Evolutionary conservation across 2,888 invertebrate species (phyloP), one percentile per base, ranked within the genome.

Genomic region (Hecatera dysodea): DNA sequence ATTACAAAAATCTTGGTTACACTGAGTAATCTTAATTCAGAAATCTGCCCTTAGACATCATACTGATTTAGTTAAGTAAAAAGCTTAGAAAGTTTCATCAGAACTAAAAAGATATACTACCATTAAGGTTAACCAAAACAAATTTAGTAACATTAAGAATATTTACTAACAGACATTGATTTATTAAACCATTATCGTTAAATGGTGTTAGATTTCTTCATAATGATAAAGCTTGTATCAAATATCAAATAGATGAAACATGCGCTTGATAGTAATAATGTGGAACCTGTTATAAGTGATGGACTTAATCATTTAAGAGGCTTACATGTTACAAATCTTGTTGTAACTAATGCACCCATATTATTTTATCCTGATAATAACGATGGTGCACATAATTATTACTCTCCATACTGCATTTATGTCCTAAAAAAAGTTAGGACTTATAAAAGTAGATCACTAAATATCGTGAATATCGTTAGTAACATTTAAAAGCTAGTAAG

Each of bases 141-240:
- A 7, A 36, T 27, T 17, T 11, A 6, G 36, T 44, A 24, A 75
- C 22, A 52, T n/a, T 50, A n/a, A 24, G 17, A 27, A 67, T n/a
- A 72, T 17, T 6, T 4, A 52, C 48, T 53, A 29, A n/a, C 11
- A 22, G 29, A 62, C 59, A 29, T 59, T 67, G 74, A 80, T 68
- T 56, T 55, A 79, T 73, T 53, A 60, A 29, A 68, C 24, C 59
- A 80, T 50, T 55, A 75, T 64, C 44, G 33, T 66, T 39, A 63
- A 69, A 62, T 69, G 44, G 66, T 81, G 55, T 66, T 66, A 76
- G 60, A 71, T 76, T 59, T 24, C 48, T 19, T 56, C 46, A 48
- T 17, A 64, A 50, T 52, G 78, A 75, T 80, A 70, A 7, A 22
- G 46, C 36, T 60, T 63, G 44, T 67, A 53, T 53, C 27, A 60